Evolutionary conservation across 2,888 invertebrate species (phyloP).

Genomic region (Archaeoteleia sp.): DNA sequence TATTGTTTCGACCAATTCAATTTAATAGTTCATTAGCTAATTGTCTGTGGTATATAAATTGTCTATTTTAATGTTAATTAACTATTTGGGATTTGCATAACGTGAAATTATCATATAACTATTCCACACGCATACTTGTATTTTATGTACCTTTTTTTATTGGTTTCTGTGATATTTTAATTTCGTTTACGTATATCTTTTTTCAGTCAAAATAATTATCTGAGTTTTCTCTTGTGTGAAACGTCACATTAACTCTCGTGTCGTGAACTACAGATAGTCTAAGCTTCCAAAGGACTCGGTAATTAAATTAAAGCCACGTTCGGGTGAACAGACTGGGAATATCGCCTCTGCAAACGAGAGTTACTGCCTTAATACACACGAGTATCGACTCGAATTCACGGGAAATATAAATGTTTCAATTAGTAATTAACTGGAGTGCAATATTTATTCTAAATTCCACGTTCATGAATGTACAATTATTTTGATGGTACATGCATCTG

Average conservation of each 20-base stretch:
- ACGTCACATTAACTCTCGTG: slow-evolving; percentile 48
- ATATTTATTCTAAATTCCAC: slow-evolving; percentile 34
- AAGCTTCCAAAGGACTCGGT: slow-evolving; percentile 59
- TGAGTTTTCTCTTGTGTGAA: slow-evolving; percentile 28
- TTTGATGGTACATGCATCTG: too few species aligned
- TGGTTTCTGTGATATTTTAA: too few species aligned
- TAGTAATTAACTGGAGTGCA: too few species aligned
- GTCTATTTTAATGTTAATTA: too few species aligned
- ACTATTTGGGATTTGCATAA: too few species aligned
- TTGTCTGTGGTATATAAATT: too few species aligned
- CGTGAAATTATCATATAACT: too few species aligned
- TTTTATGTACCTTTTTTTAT: too few species aligned
- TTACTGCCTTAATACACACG: slow-evolving; percentile 27
- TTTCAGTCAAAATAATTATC: slow-evolving; percentile 8
- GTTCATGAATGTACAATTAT: too few species aligned
- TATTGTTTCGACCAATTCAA: too few species aligned
- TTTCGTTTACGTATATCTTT: slow-evolving; percentile 8
- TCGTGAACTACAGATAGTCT: slow-evolving; percentile 54
- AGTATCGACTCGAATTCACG: slow-evolving; percentile 32
- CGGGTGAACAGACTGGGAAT: slow-evolving; percentile 40
- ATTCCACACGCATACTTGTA: too few species aligned
- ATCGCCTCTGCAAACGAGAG: slow-evolving; percentile 38
- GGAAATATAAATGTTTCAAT: slow-evolving; percentile 18
- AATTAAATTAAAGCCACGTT: slow-evolving; percentile 66
- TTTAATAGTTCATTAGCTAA: too few species aligned